A percentile compares a stretch with the other conserved stretches of the same genome.
Evolutionary conservation across 2,113 vertebrate genomes (phyloP).

Genomic region (Bambusicola thoracicus): DNA sequence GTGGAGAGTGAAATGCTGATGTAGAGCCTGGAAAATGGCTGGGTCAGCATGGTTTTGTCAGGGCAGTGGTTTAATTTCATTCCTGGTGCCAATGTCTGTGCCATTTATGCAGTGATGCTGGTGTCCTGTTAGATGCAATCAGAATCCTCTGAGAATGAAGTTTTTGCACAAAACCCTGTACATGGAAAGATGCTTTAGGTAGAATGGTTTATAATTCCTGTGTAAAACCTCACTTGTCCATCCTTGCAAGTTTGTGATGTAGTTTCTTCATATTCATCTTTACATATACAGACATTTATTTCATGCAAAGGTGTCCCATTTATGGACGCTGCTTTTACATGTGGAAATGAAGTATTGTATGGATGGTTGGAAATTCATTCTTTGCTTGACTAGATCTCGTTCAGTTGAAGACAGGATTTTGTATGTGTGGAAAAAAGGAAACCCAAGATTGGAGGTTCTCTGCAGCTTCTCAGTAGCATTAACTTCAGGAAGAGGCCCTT

Average conservation of each 20-base stretch:
- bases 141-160: too few relatives aligned
- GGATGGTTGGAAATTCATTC: not conserved
- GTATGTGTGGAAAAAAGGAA: not conserved
- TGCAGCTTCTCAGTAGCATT: not conserved
- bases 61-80: not conserved
- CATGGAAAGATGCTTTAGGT: not conserved
- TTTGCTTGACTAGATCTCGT: not conserved
- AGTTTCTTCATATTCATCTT: not conserved
- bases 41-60: fast-evolving
- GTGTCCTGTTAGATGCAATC: not conserved
- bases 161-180: too few relatives aligned
- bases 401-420: not conserved
- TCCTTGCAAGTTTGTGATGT: not conserved
- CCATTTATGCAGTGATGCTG: not conserved
- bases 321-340: not conserved
- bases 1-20: not conserved
- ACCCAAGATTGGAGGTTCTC: not conserved
- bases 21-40: too few relatives aligned
- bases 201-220: too few relatives aligned
- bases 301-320: not conserved
- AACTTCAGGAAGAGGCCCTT: not conserved
- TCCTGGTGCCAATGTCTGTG: too few relatives aligned
- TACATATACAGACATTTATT: not conserved
- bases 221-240: not conserved
- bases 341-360: not conserved